Evolutionary conservation across 2,888 invertebrate genomes (phyloP), one percentile per base, ranked within the genome.

Genomic region (Ashinkailepas kermadecensis): DNA sequence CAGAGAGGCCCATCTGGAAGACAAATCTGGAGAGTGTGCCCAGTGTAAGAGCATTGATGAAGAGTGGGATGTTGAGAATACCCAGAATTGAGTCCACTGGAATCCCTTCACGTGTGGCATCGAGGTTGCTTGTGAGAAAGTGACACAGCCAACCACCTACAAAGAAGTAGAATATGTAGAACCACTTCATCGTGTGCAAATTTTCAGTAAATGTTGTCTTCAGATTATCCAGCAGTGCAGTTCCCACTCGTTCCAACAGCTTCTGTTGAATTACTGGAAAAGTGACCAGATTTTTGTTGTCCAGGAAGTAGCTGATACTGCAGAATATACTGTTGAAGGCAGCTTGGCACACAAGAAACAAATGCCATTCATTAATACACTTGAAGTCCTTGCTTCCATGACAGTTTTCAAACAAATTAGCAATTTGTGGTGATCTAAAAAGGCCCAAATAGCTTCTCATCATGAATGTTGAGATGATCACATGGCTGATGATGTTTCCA

Each of bases 331-430:
- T 56, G n/a, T 12, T 74, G 74, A 74, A 74, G 18, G 10, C 56
- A 56, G 74, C 74, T 18, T 74, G 74, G 21, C 74, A 74, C 21
- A 74, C 74, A 7, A 74, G 74, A 56, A 74, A 74, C 15, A 74
- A 11, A 21, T 74, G 74, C 54, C 56, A 54, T 39, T 74, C 74
- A 74, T 74, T 74, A 21, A 74, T 56, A 21, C 74, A 74, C 74
- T 56, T 74, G 21, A 10, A 12, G 8, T 56, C 6, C 10, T 74
- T 1, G 21, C 18, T 18, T 11, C 15, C 74, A 4, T 21, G 9
- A 56, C 74, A 74, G 10, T 23, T 13, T 54, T 54, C 74, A 56
- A 74, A 74, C 21, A 74, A n/a, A 21, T 74, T 74, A 0, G 74
- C 74, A 18, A 74, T 21, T 21, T 74, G 54, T 21, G 13, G 18